Conservation (phyloP, 2,797 vertebrate genomes). For the Myotis myotis region DNA sequence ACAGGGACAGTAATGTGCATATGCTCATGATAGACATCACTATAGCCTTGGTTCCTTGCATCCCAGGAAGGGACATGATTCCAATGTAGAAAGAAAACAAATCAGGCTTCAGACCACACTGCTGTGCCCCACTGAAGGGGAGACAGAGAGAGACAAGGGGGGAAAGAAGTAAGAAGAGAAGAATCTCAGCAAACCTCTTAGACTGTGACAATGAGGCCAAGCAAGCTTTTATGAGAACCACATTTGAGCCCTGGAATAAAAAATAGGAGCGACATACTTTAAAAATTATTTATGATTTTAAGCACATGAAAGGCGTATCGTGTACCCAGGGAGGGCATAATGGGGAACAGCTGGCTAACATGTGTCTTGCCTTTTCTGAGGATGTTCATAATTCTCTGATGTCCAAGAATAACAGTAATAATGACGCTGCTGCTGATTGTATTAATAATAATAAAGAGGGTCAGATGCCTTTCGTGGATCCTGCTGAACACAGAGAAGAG, state of each 20-base stretch:
- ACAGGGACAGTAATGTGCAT: not conserved
- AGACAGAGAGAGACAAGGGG: conserved; percentile 21
- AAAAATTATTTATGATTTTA: conserved; percentile 82
- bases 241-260: conserved; percentile 73
- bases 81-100: conserved; percentile 42
- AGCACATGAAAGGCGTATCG: conserved; percentile 78
- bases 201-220: conserved; percentile 69
- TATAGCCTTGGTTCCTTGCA: not conserved
- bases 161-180: conserved; percentile 59
- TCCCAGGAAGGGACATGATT: not conserved
- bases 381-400: conserved; percentile 74
- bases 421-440: not conserved
- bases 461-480: not conserved
- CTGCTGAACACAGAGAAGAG: not conserved
- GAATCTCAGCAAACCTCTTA: conserved; percentile 61
- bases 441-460: conserved; percentile 43
- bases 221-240: conserved; percentile 76
- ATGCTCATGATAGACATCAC: not conserved
- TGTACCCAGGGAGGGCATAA: conserved; percentile 76
- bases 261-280: conserved; percentile 78
- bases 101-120: conserved; percentile 64
- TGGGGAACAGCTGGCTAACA: conserved; percentile 74
- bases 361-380: conserved; percentile 71
- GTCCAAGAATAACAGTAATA: conserved; percentile 73
- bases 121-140: conserved; percentile 13